phyloP scores from a whole-genome alignment of 35 echinoderm and acorn worm genomes.

The Amphiura filiformis region DNA sequence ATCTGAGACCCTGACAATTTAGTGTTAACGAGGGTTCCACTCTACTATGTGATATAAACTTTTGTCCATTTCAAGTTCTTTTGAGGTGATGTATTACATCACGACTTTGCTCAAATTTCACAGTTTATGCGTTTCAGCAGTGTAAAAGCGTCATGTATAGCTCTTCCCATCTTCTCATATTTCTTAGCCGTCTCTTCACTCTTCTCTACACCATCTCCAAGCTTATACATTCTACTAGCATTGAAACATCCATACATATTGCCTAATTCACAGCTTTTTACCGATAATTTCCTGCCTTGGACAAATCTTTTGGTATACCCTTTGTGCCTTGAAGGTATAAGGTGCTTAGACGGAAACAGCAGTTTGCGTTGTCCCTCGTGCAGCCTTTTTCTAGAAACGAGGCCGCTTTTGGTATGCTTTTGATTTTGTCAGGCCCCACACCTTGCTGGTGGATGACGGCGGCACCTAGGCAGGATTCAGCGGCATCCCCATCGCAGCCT shows the following conservation, averaged over 20 bases:
- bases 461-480: conserved; percentile 53
- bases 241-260: conserved; percentile 86
- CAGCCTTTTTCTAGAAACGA: conserved; percentile 58
- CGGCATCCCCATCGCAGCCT: conserved; percentile 51
- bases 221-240: conserved; percentile 65
- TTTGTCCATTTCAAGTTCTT: no score
- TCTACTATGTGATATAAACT: no score
- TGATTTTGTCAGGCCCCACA: conserved; percentile 33
- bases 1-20: no score
- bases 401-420: conserved; percentile 32
- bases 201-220: conserved; percentile 63
- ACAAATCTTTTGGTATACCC: conserved; percentile 54
- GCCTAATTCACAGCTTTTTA: conserved; percentile 63
- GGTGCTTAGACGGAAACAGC: conserved; percentile 69
- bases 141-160: conserved; percentile 51
- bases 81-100: no score
- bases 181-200: conserved; percentile 14
- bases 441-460: conserved; percentile 41
- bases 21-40: no score
- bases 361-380: conserved; percentile 43
- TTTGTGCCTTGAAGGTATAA: conserved; percentile 59
- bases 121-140: conserved; percentile 36
- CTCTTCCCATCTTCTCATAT: conserved; percentile 58
- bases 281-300: conserved; percentile 47
- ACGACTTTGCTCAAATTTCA: no score